Percentiles rank a stretch among this genome's conserved stretches.
These are phyloP conservation scores for Nomada hirtipes DNA, from an alignment of 2,888 invertebrate genomes.

Conservation along the genomic window DNA sequence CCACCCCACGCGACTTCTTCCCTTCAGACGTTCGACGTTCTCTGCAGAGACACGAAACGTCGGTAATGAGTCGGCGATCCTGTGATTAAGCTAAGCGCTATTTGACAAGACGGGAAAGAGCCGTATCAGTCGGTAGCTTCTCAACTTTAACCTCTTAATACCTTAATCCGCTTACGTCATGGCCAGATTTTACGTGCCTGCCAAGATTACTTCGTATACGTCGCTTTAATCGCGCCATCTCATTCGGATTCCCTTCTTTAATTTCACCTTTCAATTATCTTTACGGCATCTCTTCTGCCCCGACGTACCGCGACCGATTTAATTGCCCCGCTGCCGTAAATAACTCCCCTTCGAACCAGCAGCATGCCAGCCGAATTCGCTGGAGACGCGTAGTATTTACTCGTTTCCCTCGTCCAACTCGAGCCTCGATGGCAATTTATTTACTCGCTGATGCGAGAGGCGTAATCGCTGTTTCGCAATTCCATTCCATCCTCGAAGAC, in stretches of 20 bases:
- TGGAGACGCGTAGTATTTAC: too few species aligned
- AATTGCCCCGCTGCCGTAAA: slow-evolving; percentile 8
- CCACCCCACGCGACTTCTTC: slow-evolving; percentile 20
- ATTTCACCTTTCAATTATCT: slow-evolving; percentile 58
- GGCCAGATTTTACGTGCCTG: slow-evolving; percentile 66
- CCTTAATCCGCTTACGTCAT: slow-evolving; percentile 69
- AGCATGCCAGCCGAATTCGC: too few species aligned
- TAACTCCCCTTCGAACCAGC: not conserved
- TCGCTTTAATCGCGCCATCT: slow-evolving; percentile 58
- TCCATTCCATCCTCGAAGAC: too few species aligned
- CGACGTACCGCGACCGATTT: not conserved
- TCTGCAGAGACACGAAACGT: slow-evolving; percentile 4
- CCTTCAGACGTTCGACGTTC: not conserved
- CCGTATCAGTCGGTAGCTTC: slow-evolving; percentile 63
- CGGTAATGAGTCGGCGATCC: slow-evolving; percentile 42
- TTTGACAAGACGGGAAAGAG: slow-evolving; percentile 45
- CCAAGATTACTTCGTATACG: slow-evolving; percentile 62
- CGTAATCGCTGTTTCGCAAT: too few species aligned
- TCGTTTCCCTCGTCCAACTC: too few species aligned
- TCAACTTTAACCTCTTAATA: slow-evolving; percentile 69
- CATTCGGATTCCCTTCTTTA: slow-evolving; percentile 48
- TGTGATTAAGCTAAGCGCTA: slow-evolving; percentile 50
- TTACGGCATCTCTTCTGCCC: slow-evolving; percentile 1
- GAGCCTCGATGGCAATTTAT: too few species aligned
- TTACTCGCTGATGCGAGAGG: too few species aligned